These are phyloP conservation scores for Cephus pulcher DNA, from an alignment of 2,888 invertebrate species.

Conservation along the genomic window DNA sequence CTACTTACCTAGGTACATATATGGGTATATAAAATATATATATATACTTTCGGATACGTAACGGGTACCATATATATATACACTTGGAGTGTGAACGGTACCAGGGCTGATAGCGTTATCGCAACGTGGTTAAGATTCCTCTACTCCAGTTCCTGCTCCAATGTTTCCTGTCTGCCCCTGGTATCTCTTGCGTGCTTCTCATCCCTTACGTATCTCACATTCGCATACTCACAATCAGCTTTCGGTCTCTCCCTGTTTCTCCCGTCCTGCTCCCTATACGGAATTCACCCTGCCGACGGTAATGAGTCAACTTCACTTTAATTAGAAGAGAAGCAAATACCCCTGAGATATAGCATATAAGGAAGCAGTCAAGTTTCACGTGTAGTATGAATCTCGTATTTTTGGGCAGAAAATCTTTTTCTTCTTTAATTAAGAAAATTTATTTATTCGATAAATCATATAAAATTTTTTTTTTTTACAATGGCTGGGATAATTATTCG, in stretches of 20 bases:
- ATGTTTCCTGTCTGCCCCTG: slow-evolving; percentile 8
- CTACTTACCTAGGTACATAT: not conserved
- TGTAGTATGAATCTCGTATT: not conserved
- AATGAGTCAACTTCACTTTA: slow-evolving; percentile 55
- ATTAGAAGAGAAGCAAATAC: slow-evolving; percentile 36
- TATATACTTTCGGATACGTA: not conserved
- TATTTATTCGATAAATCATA: not conserved
- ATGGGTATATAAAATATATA: not conserved
- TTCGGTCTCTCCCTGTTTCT: not conserved
- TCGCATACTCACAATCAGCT: not conserved
- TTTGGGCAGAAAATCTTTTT: not conserved
- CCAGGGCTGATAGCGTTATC: slow-evolving; percentile 32
- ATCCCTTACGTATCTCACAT: not conserved
- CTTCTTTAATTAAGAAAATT: not conserved
- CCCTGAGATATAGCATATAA: not conserved
- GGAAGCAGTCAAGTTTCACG: not conserved
- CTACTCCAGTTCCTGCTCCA: not conserved
- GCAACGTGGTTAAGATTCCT: slow-evolving; percentile 8
- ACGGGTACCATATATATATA: not conserved
- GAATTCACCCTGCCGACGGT: slow-evolving; percentile 43
- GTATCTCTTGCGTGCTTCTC: slow-evolving; percentile 6
- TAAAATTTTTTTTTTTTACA: not conserved
- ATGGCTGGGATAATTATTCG: too few species aligned
- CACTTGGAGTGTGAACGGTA: not conserved
- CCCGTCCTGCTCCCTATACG: not conserved